Percentiles rank a stretch among this genome's conserved stretches.
These are phyloP conservation scores for Carterocephalus palaemon DNA, from an alignment of 2,888 invertebrate species.

Conservation along the genomic window DNA sequence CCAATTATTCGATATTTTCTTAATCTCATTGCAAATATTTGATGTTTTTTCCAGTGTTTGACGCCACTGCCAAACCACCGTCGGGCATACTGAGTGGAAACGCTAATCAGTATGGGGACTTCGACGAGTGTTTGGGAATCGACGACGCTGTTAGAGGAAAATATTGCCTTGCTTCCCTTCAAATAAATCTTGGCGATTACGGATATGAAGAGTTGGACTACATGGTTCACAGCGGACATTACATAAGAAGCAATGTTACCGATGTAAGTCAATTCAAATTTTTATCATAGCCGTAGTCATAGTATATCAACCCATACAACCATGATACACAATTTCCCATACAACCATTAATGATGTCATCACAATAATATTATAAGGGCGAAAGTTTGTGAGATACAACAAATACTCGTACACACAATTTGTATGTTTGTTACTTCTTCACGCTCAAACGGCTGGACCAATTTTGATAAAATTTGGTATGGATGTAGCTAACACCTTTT, in stretches of 20 bases:
- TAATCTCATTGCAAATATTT: background rate
- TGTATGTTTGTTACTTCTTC: too few relatives aligned
- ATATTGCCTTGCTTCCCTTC: constrained; percentile 82
- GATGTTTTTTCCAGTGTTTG: constrained; percentile 80
- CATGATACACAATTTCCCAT: too few relatives aligned
- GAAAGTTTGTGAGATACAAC: too few relatives aligned
- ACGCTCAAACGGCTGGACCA: too few relatives aligned
- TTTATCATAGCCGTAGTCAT: background rate
- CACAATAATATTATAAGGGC: too few relatives aligned
- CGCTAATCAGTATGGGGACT: constrained; percentile 84
- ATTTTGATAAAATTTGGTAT: too few relatives aligned
- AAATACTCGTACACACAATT: too few relatives aligned
- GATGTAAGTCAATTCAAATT: constrained; percentile 63
- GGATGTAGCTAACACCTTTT: too few relatives aligned
- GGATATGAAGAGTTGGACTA: constrained; percentile 56
- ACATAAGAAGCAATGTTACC: constrained; percentile 71
- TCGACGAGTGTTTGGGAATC: constrained; percentile 81
- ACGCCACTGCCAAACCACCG: constrained; percentile 84
- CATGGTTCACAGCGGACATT: constrained; percentile 74
- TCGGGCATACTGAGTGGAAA: constrained; percentile 84
- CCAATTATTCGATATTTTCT: background rate
- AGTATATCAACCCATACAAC: too few relatives aligned
- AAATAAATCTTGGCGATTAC: constrained; percentile 54
- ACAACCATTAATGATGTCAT: too few relatives aligned
- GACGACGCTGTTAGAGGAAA: constrained; percentile 78